A percentile compares a stretch with the other conserved stretches of the same genome.
phyloP scores from a whole-genome alignment of 64 coral and sea anemone genomes.

The Stylophora pistillata region DNA sequence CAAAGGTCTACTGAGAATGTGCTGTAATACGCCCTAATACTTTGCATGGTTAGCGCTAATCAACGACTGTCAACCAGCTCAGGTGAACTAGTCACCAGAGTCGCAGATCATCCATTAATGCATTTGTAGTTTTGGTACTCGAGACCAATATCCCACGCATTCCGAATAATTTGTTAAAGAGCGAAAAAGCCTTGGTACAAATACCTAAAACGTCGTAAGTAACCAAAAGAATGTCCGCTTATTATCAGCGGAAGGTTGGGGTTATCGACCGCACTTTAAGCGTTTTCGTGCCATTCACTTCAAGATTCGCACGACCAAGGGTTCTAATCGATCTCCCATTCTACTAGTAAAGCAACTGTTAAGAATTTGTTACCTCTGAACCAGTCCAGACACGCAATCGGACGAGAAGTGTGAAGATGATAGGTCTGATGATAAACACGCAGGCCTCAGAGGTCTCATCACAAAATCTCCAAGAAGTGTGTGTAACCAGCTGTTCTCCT shows the following conservation, averaged over 20 bases:
- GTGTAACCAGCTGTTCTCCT: conserved; percentile 95
- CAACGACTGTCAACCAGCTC: not conserved
- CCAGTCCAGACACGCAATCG: conserved; percentile 88
- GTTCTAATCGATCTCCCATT: not conserved
- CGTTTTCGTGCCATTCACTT: not conserved
- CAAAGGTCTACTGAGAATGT: not conserved
- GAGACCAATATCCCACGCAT: conserved; percentile 5
- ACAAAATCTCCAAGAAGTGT: conserved; percentile 88
- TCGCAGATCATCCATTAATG: not conserved
- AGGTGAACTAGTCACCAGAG: too few species aligned
- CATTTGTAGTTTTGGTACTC: not conserved
- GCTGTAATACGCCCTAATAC: not conserved
- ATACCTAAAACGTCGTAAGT: too few species aligned
- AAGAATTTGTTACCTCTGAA: conserved; percentile 73
- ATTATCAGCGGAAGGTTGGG: not conserved
- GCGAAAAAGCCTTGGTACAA: not conserved
- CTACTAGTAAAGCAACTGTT: not conserved
- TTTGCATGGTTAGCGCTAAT: not conserved
- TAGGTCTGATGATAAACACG: conserved; percentile 87
- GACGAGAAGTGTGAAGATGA: conserved; percentile 85
- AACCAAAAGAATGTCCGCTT: not conserved
- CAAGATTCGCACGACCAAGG: not conserved
- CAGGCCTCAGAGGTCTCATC: conserved; percentile 79
- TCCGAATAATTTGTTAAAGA: not conserved
- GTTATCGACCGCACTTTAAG: not conserved